Base-by-base conservation (phyloP, 2,113 vertebrate species). In the Phalacrocorax pelagicus region DNA sequence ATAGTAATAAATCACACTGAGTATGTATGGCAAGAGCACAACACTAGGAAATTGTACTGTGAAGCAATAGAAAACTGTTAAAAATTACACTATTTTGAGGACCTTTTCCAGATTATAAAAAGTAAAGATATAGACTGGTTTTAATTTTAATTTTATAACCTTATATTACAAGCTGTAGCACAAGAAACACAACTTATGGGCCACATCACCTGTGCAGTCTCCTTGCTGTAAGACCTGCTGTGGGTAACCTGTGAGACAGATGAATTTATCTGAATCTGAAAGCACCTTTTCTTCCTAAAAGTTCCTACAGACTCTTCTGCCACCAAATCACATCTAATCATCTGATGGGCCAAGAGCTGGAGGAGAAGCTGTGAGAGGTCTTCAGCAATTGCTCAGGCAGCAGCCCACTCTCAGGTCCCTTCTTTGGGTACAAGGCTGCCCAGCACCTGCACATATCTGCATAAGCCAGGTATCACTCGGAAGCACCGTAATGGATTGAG, bases 381-480 rank as follows among this genome's bases (percentile, higher is more conserved):
- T 72, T 75, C 32, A 90, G 22, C 29, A 87, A 20, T 32, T 71
- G 15, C 13, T 49, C 11, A 49, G 36, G 12, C 15, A 93, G 29
- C 34, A 85, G 6, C 4, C 12, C 7, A 10, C 11, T 63, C 15
- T 46, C 24, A n/a, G 0, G 5, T 46, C 19, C 4, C 4, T 5
- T 74, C 6, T 26, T 81, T 14, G 7, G 29, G 22, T 46, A 46
- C 6, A 38, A 51, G 57, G 13, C 22, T 80, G 21, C 21, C 4
- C 14, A 77, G 23, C 7, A 2, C 3, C 1, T 58, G 0, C 12
- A 62, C 4, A 66, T 0, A 27, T 51, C 18, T 12, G 2, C 15
- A 38, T 26, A 61, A 23, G 3, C 15, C 34, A 74, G n/a, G 12
- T 12, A 34, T 24, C 3, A 1, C 32, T 42, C 18, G 7, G 19